Conservation (phyloP, 1,140 invertebrate species). For the Ceratina calcarata region DNA sequence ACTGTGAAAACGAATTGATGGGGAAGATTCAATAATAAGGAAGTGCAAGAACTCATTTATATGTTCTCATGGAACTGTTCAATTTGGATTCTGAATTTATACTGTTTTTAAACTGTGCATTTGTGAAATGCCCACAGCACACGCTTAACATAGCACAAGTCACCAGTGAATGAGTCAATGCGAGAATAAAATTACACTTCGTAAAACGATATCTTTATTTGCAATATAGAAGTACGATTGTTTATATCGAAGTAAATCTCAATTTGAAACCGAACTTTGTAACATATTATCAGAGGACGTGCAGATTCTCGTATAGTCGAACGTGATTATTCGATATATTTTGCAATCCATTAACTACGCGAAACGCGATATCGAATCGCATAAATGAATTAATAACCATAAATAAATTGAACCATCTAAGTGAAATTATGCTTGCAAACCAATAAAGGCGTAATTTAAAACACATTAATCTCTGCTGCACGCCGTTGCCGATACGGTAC, state of each 20-base stretch:
- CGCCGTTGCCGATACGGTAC: too few species aligned
- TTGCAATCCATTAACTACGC: neutral
- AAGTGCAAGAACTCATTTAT: too few species aligned
- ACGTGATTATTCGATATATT: neutral
- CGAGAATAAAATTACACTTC: neutral
- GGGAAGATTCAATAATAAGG: too few species aligned
- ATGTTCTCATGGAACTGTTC: too few species aligned
- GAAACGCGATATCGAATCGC: neutral
- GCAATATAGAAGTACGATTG: too few species aligned
- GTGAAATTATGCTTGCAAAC: neutral
- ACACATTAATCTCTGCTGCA: neutral
- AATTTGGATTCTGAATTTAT: too few species aligned
- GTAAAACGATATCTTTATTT: neutral
- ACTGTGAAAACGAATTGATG: too few species aligned
- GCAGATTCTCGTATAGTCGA: neutral
- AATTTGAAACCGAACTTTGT: too few species aligned
- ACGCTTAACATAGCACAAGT: neutral
- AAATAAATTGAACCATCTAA: slow-evolving; percentile 4
- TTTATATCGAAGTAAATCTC: too few species aligned
- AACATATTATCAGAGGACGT: too few species aligned
- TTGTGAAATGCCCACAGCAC: neutral
- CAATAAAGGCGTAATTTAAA: slow-evolving; percentile 6
- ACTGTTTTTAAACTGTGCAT: too few species aligned
- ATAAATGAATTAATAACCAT: neutral
- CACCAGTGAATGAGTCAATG: too few species aligned